Evolutionary conservation across 2,888 invertebrate species (phyloP).

Genomic region (Rhamphomyia laevipes): DNA sequence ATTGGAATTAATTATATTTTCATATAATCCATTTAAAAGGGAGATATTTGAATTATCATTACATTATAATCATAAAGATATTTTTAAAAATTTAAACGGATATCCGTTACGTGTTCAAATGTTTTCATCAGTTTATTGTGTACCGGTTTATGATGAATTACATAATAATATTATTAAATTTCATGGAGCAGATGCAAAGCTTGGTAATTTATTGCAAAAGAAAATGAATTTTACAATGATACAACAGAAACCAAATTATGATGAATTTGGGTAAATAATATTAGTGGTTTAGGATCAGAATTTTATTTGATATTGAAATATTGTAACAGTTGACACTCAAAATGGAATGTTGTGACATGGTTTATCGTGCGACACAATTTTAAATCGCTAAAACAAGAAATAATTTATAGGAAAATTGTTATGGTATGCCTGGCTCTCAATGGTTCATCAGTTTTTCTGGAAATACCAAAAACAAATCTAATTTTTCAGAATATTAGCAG

Average conservation of each 20-base stretch:
- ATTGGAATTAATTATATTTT: background rate
- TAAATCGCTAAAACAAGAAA: too few species aligned
- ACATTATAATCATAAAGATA: background rate
- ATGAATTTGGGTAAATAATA: constrained; percentile 27
- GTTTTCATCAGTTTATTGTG: constrained; percentile 29
- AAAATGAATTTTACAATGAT: constrained; percentile 26
- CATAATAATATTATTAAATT: constrained; percentile 13
- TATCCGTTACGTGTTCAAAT: constrained; percentile 30
- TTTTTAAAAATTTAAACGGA: constrained; percentile 27
- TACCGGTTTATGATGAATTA: constrained; percentile 17
- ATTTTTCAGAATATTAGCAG: too few species aligned
- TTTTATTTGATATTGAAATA: too few species aligned
- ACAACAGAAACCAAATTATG: constrained; percentile 24
- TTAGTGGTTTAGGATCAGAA: too few species aligned
- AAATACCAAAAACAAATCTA: too few species aligned
- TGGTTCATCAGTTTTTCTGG: too few species aligned
- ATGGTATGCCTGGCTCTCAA: too few species aligned
- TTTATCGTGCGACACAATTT: too few species aligned
- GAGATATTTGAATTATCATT: background rate
- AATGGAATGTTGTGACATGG: too few species aligned
- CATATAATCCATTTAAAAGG: background rate
- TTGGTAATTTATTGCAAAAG: constrained; percentile 23
- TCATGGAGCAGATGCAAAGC: constrained; percentile 27
- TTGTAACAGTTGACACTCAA: too few species aligned
- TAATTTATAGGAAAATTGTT: too few species aligned